These are phyloP conservation scores for Dendropsophus ebraccatus DNA, from an alignment of 2,113 vertebrate genomes.

Conservation along the genomic window DNA sequence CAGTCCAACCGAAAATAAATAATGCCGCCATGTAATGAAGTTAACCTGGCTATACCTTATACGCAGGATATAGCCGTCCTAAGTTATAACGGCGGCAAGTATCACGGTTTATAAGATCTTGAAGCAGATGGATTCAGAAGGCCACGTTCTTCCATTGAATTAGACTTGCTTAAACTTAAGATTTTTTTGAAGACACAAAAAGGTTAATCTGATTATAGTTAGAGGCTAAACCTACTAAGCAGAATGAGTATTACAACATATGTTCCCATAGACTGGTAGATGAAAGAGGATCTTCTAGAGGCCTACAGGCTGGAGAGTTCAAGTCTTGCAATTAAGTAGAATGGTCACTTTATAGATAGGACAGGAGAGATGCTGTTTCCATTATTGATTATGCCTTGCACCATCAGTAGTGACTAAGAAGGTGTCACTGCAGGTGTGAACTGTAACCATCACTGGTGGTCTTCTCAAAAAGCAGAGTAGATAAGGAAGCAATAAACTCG, in stretches of 20 bases:
- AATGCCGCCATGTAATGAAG: not conserved
- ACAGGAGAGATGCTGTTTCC: not conserved
- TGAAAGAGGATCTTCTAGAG: slow-evolving; percentile 2
- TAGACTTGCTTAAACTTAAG: slow-evolving; percentile 39
- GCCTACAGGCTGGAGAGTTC: slow-evolving; percentile 6
- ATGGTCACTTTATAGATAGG: not conserved
- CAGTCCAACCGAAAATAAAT: not conserved
- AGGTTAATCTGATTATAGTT: slow-evolving; percentile 55
- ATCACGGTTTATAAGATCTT: not conserved
- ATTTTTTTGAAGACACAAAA: slow-evolving; percentile 54
- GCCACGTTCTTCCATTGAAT: not conserved
- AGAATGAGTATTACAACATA: slow-evolving; percentile 45
- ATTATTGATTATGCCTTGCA: not conserved
- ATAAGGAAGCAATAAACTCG: too few relatives aligned
- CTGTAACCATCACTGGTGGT: not conserved
- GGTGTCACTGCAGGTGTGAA: not conserved
- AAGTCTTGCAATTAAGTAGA: not conserved
- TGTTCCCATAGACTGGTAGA: slow-evolving; percentile 33
- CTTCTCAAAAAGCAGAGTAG: not conserved
- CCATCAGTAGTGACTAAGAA: not conserved
- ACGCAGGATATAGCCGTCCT: not conserved
- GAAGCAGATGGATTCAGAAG: not conserved
- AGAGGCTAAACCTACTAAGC: slow-evolving; percentile 54
- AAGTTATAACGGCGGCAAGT: not conserved
- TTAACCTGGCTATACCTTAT: not conserved